Base-by-base conservation (phyloP, 2,797 vertebrate species). In the Microhierax caerulescens region DNA sequence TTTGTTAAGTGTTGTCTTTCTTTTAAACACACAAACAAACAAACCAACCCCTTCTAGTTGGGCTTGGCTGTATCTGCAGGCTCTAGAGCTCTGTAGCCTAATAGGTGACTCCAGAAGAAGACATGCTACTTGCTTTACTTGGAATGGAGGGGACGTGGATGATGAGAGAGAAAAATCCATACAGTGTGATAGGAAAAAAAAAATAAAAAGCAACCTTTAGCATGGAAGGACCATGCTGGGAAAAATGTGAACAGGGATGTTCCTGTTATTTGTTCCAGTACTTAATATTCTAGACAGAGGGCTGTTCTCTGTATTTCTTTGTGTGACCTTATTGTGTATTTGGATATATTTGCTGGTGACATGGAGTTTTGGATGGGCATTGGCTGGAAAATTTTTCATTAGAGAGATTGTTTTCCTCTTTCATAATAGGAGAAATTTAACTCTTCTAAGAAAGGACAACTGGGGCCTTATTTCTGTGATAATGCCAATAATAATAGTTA, bases 221-320 rank as follows among this genome's bases (percentile, higher is more conserved):
- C 21, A 27, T 74, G 67, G 69, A 85, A 93, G 70, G 92, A 56
- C 77, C 75, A 37, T 36, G 50, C 78, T 96, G 91, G 86, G 92
- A 94, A 94, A 95, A 96, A 93, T 92, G 75, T 45, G 90, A 85
- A 36, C 77, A 83, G 77, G 56, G 91, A 87, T 75, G 78, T 91
- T 77, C 89, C 92, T 95, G 86, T 92, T 95, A 88, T 94, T 95
- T 96, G 88, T 97, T 94, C 92, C 89, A 95, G 93, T 94, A 83
- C 86, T 95, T 91, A 84, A 91, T 91, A 96, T 90, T 85, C 81
- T 74, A 96, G 88, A 92, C 78, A 89, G 67, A 94, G 25, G 81
- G 68, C 88, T 90, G 81, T 92, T 97, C 88, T 93, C 60, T 54
- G 53, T 61, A 89, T 89, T 95, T 95, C 67, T 90, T 91, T 43